phyloP scores from a whole-genome alignment of 2,113 vertebrate species.

The Rhipidura dahli region DNA sequence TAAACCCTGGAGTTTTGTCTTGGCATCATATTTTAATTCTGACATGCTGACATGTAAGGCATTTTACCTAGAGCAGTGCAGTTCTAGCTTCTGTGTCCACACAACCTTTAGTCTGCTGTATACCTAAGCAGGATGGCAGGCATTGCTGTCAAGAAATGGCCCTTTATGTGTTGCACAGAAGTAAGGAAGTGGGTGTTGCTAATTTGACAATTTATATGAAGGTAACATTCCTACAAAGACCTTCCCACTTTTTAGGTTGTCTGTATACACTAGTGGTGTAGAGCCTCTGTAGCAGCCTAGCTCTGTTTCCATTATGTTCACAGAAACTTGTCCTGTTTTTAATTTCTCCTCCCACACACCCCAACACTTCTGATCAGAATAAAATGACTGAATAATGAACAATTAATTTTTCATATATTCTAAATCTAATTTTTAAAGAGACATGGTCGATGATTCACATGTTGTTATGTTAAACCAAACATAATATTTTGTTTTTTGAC shows the following conservation, averaged over 20 bases:
- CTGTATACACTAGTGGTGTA: not conserved
- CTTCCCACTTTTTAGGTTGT: not conserved
- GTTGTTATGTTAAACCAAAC: not conserved
- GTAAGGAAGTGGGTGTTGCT: not conserved
- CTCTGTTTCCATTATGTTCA: not conserved
- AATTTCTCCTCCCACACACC: not conserved
- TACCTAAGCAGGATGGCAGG: not conserved
- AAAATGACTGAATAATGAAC: not conserved
- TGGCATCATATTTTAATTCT: not conserved
- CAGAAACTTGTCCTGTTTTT: not conserved
- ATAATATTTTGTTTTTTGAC: not conserved
- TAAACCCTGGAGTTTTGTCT: not conserved
- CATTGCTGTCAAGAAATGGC: not conserved
- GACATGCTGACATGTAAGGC: not conserved
- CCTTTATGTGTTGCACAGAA: not conserved
- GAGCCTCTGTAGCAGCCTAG: not conserved
- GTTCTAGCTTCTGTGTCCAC: not conserved
- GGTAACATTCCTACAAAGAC: not conserved
- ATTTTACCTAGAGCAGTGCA: not conserved
- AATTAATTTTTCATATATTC: not conserved
- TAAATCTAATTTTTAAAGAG: not conserved
- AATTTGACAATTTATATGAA: not conserved
- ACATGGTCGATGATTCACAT: not conserved
- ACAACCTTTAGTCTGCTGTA: not conserved
- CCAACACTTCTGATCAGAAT: not conserved